These are phyloP conservation scores for Hypomecis punctinalis DNA, from an alignment of 2,888 invertebrate species.

Conservation along the genomic window DNA sequence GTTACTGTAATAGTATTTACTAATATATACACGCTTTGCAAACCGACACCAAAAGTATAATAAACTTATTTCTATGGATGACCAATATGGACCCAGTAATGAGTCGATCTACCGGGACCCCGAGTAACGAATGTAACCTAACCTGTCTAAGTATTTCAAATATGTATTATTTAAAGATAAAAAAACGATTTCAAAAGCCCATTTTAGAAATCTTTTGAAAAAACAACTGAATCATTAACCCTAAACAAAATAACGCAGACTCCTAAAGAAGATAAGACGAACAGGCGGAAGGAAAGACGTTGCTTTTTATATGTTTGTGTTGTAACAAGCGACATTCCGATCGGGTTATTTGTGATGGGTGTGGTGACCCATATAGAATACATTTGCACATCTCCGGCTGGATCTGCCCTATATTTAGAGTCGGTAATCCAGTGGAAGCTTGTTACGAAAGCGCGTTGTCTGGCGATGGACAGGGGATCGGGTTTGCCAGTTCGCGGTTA, in stretches of 20 bases:
- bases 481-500: background rate
- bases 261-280: background rate
- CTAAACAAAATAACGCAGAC: background rate
- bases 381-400: slow-evolving; percentile 70
- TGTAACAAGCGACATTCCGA: slow-evolving; percentile 66
- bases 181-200: too few relatives aligned
- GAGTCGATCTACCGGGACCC: too few relatives aligned
- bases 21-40: too few relatives aligned
- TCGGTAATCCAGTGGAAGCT: slow-evolving; percentile 56
- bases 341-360: slow-evolving; percentile 66
- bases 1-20: too few relatives aligned
- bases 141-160: too few relatives aligned
- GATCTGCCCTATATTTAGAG: slow-evolving; percentile 77
- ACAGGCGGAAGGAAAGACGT: slow-evolving; percentile 34
- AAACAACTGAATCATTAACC: too few relatives aligned
- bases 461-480: background rate
- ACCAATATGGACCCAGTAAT: too few relatives aligned
- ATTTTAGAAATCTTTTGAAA: too few relatives aligned
- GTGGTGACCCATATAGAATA: slow-evolving; percentile 61
- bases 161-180: too few relatives aligned
- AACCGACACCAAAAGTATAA: too few relatives aligned
- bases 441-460: slow-evolving; percentile 64
- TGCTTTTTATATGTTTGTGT: slow-evolving; percentile 48
- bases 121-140: too few relatives aligned
- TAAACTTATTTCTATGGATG: too few relatives aligned